Conservation (phyloP, 2,113 vertebrate genomes). For the Neotoma lepida region DNA sequence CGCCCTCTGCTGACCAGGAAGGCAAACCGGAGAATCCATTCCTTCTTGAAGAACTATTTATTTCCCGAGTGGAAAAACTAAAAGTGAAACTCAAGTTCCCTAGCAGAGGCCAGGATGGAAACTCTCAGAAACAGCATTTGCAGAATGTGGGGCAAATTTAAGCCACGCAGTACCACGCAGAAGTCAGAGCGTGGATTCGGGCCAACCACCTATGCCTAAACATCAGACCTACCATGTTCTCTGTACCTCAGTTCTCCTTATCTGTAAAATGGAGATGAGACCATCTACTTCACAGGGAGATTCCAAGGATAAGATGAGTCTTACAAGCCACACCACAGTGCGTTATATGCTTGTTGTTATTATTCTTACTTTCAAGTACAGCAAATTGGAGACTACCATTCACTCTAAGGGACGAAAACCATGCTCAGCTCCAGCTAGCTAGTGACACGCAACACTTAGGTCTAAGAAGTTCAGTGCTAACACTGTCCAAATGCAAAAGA, state of each 20-base stretch:
- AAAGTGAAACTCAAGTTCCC: neutral
- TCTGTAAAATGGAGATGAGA: neutral
- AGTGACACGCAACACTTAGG: neutral
- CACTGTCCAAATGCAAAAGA: neutral
- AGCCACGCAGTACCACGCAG: neutral
- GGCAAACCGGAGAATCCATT: neutral
- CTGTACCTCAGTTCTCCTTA: neutral
- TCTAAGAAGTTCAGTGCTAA: neutral
- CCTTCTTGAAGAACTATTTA: neutral
- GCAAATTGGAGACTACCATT: neutral
- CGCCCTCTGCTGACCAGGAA: constrained; percentile 67
- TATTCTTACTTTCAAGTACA: neutral
- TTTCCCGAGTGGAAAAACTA: neutral
- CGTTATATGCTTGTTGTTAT: neutral
- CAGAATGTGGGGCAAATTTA: neutral
- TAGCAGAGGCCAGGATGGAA: neutral
- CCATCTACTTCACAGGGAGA: neutral
- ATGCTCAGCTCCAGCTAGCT: neutral
- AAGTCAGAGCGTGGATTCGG: neutral
- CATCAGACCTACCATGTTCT: neutral
- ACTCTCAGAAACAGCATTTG: neutral
- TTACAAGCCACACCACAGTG: neutral
- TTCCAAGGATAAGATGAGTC: neutral
- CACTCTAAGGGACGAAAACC: neutral
- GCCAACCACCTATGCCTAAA: neutral